Conservation (phyloP, 1,140 invertebrate species). For the Macrotrachela quadricornifera region DNA sequence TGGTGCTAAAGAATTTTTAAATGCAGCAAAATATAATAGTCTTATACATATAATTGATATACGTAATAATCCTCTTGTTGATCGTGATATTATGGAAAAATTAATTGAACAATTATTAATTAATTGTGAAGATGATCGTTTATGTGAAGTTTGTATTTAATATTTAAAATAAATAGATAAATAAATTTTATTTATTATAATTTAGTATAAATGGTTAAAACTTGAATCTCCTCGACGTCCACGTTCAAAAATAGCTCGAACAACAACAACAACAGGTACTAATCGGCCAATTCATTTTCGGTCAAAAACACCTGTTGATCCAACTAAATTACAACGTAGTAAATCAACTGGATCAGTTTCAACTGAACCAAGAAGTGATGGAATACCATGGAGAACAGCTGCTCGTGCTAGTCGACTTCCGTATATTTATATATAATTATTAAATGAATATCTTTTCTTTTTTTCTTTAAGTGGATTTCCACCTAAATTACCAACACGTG, state of each 20-base stretch:
- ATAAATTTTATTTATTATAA: too few relatives aligned
- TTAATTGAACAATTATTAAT: conserved; percentile 36
- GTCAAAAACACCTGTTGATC: background rate
- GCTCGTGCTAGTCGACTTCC: conserved; percentile 23
- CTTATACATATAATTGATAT: conserved; percentile 44
- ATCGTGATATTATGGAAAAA: conserved; percentile 31
- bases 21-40: conserved; percentile 40
- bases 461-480: background rate
- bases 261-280: conserved; percentile 15
- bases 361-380: conserved; percentile 9
- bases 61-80: conserved; percentile 36
- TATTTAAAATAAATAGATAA: too few relatives aligned
- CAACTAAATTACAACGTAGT: conserved; percentile 14
- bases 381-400: conserved; percentile 28
- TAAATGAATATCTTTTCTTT: background rate
- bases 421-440: conserved; percentile 9
- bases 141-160: too few relatives aligned
- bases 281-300: background rate
- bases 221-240: conserved; percentile 13
- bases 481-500: conserved; percentile 17
- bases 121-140: conserved; percentile 15
- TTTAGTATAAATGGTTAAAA: conserved; percentile 20
- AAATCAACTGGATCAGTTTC: conserved; percentile 13
- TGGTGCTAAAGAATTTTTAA: conserved; percentile 36
- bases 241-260: conserved; percentile 10